Evolutionary conservation across 2,797 vertebrate species (phyloP), one percentile per base, ranked within the genome.

Genomic region (Geotrypetes seraphini): DNA sequence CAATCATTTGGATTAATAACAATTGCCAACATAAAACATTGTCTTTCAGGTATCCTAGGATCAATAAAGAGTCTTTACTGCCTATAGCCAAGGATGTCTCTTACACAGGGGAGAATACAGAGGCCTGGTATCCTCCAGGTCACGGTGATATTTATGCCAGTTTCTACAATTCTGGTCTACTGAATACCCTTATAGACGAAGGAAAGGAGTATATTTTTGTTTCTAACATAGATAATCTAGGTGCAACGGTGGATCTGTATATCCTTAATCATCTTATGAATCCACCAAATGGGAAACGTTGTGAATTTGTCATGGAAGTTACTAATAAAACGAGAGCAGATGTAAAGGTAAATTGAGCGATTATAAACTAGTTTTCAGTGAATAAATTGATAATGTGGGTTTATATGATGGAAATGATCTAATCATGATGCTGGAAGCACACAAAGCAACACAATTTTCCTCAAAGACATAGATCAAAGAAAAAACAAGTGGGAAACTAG

Each of bases 221-320:
- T 50, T 97, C 92, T 63, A 98, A 98, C 72, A 98, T 98, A 45
- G 94, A 98, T 68, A 98, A 98, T 66, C 78, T 98, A 75, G 94
- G 94, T 11, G 94, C 94, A 61, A 97, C 92, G 1, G 93, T 98
- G 14, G 95, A 98, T 73, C 87, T 97, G 51, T 83, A 87, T 64
- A 91, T 98, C 68, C 87, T 98, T 20, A 87, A 93, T 53, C 92
- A 97, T 42, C 85, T 97, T 28, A 88, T 92, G 80, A 91, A 85
- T 61, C 85, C 89, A 44, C 95, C 91, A 19, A 87, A 87, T 10
- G 90, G 88, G 33, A 84, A 76, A 21, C 87, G 86, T 60, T 97
- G 91, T 37, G 92, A 98, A 69, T 98, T 98, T 58, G 78, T 98
- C 69, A 98, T 98, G 93, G 95, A 98, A 75, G 95, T 98, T 65